Base-by-base conservation (phyloP, 2,113 vertebrate species). In the Ammospiza caudacuta region DNA sequence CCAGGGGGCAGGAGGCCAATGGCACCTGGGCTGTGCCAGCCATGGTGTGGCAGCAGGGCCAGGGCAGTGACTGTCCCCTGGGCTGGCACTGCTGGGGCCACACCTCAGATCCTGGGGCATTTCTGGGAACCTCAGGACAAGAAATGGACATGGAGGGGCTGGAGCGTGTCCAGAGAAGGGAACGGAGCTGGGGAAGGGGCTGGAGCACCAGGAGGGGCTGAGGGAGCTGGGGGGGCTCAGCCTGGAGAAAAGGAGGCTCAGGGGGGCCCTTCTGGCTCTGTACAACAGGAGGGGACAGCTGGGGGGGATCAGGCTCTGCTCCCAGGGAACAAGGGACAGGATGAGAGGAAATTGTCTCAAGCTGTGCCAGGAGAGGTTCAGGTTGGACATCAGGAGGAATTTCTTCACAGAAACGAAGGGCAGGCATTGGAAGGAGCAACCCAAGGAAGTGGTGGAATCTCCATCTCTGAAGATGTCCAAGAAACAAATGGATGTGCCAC, bases 331-430 rank as follows among this genome's bases (percentile, higher is more conserved):
- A 72, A 29, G 76, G 14, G 51, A 88, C 51, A 20, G 59, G n/a
- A 29, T 0, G 0, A 6, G 29, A 25, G 7, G 18, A 2, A 80
- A 73, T 0, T 0, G 12, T 18, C 37, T 51, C 59, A 24, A 3
- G 22, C 1, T 73, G 6, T 0, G 0, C 59, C 31, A 43, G 27
- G 5, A 12, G 5, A 67, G 23, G 15, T 0, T 66, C 23, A 67
- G 22, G 6, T 4, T 74, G 68, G 52, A 52, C 3, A 21, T 29
- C 10, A n/a, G 33, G 9, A 52, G 0, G 33, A 44, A 89, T 39
- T 67, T n/a, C 15, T 24, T 39, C 15, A 12, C 0, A 0, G 28
- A n/a, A 39, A 46, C 3, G 4, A 9, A 20, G 4, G 3, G 4
- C 52, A 52, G 28, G 19, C 19, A 44, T 4, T 89, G 19, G 44